Evolutionary conservation across 2,113 vertebrate species (phyloP).

Genomic region (Lampris incognitus): DNA sequence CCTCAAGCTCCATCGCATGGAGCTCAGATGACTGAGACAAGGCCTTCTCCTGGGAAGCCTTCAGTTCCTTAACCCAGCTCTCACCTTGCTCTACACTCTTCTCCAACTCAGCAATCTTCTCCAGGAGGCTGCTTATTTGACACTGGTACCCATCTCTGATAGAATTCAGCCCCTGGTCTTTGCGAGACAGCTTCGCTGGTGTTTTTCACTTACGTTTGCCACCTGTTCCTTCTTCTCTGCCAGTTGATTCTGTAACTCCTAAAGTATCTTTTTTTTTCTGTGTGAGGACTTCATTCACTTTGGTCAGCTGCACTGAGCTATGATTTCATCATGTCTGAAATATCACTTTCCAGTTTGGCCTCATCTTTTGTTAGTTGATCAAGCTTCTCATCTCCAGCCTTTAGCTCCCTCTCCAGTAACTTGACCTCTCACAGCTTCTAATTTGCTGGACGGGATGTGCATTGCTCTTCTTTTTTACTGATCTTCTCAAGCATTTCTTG

Average conservation of each 20-base stretch:
- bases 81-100: constrained; percentile 78
- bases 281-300: constrained; percentile 91
- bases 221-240: constrained; percentile 86
- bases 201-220: constrained; percentile 81
- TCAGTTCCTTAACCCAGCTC: constrained; percentile 81
- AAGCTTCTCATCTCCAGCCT: constrained; percentile 86
- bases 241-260: constrained; percentile 88
- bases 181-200: constrained; percentile 80
- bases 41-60: constrained; percentile 81
- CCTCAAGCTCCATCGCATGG: constrained; percentile 76
- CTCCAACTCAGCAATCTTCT: constrained; percentile 83
- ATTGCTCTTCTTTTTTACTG: constrained; percentile 87
- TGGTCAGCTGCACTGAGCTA: constrained; percentile 91
- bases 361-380: constrained; percentile 89
- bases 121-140: constrained; percentile 82
- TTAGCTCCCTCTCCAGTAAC: constrained; percentile 87
- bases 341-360: constrained; percentile 90
- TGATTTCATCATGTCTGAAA: constrained; percentile 92
- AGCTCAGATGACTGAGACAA: constrained; percentile 75
- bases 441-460: constrained; percentile 83
- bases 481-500: constrained; percentile 91
- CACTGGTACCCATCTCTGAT: constrained; percentile 77
- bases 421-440: constrained; percentile 85
- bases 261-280: constrained; percentile 92
- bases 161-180: constrained; percentile 84